A percentile compares a stretch with the other conserved stretches of the same genome.
These are phyloP conservation scores for Kryptolebias ocellatus DNA, from an alignment of 2,797 vertebrate genomes.

Conservation along the genomic window DNA sequence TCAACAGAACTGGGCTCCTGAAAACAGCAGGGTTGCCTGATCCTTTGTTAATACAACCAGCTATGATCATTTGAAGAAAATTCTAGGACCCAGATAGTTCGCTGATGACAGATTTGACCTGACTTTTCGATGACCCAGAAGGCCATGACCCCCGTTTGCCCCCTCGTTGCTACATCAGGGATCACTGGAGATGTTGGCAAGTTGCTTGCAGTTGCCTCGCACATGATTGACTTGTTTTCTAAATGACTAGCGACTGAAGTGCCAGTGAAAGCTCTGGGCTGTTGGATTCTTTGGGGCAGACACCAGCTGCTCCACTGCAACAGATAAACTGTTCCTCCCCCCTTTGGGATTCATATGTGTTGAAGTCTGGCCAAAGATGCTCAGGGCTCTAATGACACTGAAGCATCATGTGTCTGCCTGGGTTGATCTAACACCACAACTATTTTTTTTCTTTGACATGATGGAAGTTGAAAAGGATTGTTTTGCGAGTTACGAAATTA, in stretches of 20 bases:
- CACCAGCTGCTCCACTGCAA: slow-evolving; percentile 74
- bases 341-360: slow-evolving; percentile 54
- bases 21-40: slow-evolving; percentile 19
- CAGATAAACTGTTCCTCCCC: slow-evolving; percentile 67
- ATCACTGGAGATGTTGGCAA: slow-evolving; percentile 55
- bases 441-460: slow-evolving; percentile 48
- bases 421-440: slow-evolving; percentile 29
- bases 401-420: slow-evolving; percentile 59
- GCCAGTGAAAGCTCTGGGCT: slow-evolving; percentile 62
- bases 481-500: slow-evolving; percentile 25
- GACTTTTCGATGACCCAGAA: slow-evolving; percentile 64
- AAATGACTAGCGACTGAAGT: slow-evolving; percentile 73
- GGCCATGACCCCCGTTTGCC: slow-evolving; percentile 53
- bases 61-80: slow-evolving; percentile 46
- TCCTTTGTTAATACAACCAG: slow-evolving; percentile 43
- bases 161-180: slow-evolving; percentile 47
- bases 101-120: slow-evolving; percentile 72
- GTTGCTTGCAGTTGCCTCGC: slow-evolving; percentile 68
- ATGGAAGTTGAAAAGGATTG: slow-evolving; percentile 46
- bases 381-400: slow-evolving; percentile 64
- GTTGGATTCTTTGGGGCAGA: slow-evolving; percentile 64
- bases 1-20: slow-evolving; percentile 28
- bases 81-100: slow-evolving; percentile 58
- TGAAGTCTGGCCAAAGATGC: slow-evolving; percentile 63
- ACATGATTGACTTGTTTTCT: slow-evolving; percentile 82